Percentiles rank a stretch among this genome's conserved stretches.
Conservation (phyloP, 1,140 invertebrate species). For the Halesus radiatus region DNA sequence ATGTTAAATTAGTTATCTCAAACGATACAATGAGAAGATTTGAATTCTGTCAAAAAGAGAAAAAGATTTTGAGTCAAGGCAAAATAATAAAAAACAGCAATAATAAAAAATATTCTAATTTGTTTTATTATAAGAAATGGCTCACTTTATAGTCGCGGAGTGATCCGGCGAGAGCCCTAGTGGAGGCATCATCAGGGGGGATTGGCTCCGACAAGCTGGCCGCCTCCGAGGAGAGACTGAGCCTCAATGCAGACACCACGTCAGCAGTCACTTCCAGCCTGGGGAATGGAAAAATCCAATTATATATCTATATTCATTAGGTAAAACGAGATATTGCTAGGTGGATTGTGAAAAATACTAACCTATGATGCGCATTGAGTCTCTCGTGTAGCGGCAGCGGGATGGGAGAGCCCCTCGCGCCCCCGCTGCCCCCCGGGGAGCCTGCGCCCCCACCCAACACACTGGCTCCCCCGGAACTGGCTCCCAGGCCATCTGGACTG, state of each 20-base stretch:
- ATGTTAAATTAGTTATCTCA: not conserved
- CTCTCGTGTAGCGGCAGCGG: constrained; percentile 48
- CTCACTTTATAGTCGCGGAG: constrained; percentile 74
- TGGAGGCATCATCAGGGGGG: constrained; percentile 77
- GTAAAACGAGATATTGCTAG: too few relatives aligned
- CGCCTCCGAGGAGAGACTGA: constrained; percentile 76
- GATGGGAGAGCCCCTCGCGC: constrained; percentile 25
- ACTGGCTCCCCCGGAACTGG: constrained; percentile 81
- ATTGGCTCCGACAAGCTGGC: constrained; percentile 71
- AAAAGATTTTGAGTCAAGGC: too few relatives aligned
- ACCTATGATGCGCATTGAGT: constrained; percentile 56
- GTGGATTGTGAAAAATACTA: too few relatives aligned
- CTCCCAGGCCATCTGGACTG: constrained; percentile 61
- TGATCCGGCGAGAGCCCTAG: constrained; percentile 83
- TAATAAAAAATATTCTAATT: not conserved
- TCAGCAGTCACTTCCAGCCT: constrained; percentile 85
- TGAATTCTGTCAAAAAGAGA: too few relatives aligned
- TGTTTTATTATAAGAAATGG: not conserved
- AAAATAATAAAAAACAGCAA: too few relatives aligned
- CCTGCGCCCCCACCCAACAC: constrained; percentile 73
- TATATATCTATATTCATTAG: too few relatives aligned
- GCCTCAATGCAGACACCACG: constrained; percentile 63
- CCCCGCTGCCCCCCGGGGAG: constrained; percentile 61
- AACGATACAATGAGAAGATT: too few relatives aligned
- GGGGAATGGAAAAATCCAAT: constrained; percentile 29